phyloP scores from a whole-genome alignment of 2,113 vertebrate species.

The Apistogramma diplotaenia region DNA sequence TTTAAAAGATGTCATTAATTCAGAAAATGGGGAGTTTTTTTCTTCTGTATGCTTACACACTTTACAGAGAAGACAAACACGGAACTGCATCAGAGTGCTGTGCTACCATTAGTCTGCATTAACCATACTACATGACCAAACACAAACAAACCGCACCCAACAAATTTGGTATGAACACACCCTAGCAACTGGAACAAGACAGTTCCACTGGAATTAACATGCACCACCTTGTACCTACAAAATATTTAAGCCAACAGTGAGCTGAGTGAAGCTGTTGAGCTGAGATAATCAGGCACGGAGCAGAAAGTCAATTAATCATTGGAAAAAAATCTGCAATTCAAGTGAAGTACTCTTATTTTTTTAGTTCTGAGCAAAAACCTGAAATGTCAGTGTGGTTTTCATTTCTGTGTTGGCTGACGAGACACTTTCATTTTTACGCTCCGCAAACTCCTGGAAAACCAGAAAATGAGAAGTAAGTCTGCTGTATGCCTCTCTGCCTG shows the following conservation, averaged over 20 bases:
- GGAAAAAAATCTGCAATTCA: neutral
- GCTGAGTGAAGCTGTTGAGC: neutral
- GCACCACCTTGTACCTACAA: neutral
- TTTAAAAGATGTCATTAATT: neutral
- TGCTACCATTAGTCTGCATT: neutral
- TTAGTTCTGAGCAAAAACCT: neutral
- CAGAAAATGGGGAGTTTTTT: neutral
- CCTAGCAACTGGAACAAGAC: neutral
- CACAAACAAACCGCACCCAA: neutral
- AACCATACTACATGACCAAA: neutral
- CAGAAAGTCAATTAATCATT: neutral
- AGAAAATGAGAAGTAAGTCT: constrained; percentile 10
- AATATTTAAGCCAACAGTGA: neutral
- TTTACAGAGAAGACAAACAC: neutral
- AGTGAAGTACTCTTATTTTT: neutral
- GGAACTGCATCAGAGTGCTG: neutral
- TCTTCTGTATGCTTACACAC: too few species aligned
- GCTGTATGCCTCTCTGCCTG: neutral
- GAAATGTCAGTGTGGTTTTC: neutral
- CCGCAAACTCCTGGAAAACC: neutral
- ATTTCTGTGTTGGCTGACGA: neutral
- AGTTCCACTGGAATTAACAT: neutral
- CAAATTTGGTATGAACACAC: constrained; percentile 15
- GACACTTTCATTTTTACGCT: neutral
- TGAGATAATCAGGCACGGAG: neutral